Evolutionary conservation across 1,140 invertebrate species (phyloP).

Genomic region (Orchesella cincta): DNA sequence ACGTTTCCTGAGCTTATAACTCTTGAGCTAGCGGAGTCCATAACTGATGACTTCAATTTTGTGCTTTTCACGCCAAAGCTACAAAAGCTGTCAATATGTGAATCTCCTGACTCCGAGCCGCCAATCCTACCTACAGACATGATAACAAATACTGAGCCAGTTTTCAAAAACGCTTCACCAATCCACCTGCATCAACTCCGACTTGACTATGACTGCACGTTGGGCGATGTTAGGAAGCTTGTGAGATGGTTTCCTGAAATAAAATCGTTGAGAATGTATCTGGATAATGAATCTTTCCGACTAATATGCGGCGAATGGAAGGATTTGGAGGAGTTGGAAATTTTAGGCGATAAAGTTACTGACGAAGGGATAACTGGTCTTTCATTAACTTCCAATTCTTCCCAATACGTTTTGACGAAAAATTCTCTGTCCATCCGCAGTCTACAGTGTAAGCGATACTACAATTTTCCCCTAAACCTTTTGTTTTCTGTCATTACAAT

Average conservation of each 20-base stretch:
- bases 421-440: conserved; percentile 14
- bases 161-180: background rate
- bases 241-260: conserved; percentile 33
- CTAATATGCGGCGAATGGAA: conserved; percentile 29
- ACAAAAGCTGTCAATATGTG: conserved; percentile 7
- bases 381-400: background rate
- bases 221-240: conserved; percentile 19
- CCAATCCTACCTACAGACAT: conserved; percentile 29
- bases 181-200: background rate
- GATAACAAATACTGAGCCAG: conserved; percentile 17
- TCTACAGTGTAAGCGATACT: background rate
- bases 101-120: conserved; percentile 20
- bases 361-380: conserved; percentile 28
- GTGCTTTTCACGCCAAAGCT: conserved; percentile 32
- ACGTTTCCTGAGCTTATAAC: conserved; percentile 26
- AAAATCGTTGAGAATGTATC: conserved; percentile 22
- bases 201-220: background rate
- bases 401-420: conserved; percentile 7
- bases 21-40: conserved; percentile 26
- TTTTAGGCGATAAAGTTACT: conserved; percentile 29
- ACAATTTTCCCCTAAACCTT: too few species aligned
- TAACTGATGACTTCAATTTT: conserved; percentile 35
- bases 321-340: conserved; percentile 33
- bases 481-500: background rate
- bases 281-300: conserved; percentile 25